phyloP scores from a whole-genome alignment of 2,888 invertebrate species.

The Eledona agricola region DNA sequence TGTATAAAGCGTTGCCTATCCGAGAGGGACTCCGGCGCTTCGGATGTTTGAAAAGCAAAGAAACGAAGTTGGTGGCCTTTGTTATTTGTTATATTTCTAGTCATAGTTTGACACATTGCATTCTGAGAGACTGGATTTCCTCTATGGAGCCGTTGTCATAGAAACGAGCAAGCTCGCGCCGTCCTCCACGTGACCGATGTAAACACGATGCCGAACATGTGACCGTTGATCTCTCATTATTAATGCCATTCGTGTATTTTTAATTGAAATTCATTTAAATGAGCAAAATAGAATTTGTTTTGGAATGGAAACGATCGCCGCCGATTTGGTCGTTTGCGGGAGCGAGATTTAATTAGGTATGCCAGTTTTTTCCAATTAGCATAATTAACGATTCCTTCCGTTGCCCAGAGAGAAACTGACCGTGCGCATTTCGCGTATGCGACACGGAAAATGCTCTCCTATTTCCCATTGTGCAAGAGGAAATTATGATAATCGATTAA shows the following conservation, averaged over 20 bases:
- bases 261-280: conserved; percentile 20
- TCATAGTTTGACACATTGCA: conserved; percentile 8
- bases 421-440: conserved; percentile 1
- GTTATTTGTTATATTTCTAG: conserved; percentile 19
- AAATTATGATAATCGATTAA: too few species aligned
- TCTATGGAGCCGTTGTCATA: conserved; percentile 41
- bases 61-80: too few species aligned
- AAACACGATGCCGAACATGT: conserved; percentile 48
- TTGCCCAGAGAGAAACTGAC: conserved; percentile 5
- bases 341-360: conserved; percentile 6
- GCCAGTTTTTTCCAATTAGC: conserved; percentile 1
- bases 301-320: background rate
- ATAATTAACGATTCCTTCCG: conserved; percentile 19
- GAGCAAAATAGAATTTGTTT: background rate
- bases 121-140: conserved; percentile 12
- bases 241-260: conserved; percentile 12
- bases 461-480: too few species aligned
- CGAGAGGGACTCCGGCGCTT: too few species aligned
- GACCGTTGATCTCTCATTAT: conserved; percentile 37
- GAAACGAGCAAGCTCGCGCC: conserved; percentile 42
- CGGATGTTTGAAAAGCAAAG: too few species aligned
- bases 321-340: conserved; percentile 3
- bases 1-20: too few species aligned
- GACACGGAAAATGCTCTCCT: conserved; percentile 8
- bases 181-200: conserved; percentile 45